Conservation (phyloP, 2,797 vertebrate species). For the Pantherophis alleghaniensis region DNA sequence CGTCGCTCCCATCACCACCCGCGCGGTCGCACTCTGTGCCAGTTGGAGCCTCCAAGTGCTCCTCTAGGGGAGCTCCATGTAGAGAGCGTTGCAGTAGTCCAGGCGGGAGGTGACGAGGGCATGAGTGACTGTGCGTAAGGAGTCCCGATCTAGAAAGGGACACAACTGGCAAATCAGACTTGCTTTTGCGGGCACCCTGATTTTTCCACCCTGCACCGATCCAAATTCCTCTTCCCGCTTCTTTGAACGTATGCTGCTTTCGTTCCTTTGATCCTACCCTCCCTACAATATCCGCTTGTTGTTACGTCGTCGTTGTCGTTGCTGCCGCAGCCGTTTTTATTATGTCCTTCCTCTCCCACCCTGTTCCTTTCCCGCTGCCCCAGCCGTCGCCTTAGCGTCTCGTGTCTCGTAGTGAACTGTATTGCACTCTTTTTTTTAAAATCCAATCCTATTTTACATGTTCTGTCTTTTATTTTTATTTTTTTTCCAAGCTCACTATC, state of each 20-base stretch:
- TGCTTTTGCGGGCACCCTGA: not conserved
- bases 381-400: conserved; percentile 34
- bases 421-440: conserved; percentile 61
- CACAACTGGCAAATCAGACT: not conserved
- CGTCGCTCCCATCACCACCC: too few species aligned
- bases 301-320: conserved; percentile 25
- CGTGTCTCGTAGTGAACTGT: conserved; percentile 68
- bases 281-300: conserved; percentile 54
- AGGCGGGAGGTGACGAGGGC: too few species aligned
- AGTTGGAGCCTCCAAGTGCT: too few species aligned
- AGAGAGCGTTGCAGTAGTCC: too few species aligned
- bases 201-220: conserved; percentile 43
- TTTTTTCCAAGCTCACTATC: conserved; percentile 98
- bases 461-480: conserved; percentile 79
- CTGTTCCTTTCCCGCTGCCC: not conserved
- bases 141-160: too few species aligned
- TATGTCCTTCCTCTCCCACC: too few species aligned
- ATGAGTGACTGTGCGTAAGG: too few species aligned
- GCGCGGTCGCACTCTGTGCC: too few species aligned
- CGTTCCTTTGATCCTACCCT: conserved; percentile 46
- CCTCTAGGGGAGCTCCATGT: too few species aligned
- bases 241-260: conserved; percentile 62
- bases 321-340: conserved; percentile 34
- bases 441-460: conserved; percentile 93
- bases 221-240: conserved; percentile 48